These are phyloP conservation scores for Paradisaea rubra DNA, from an alignment of 2,113 vertebrate genomes.

Conservation along the genomic window DNA sequence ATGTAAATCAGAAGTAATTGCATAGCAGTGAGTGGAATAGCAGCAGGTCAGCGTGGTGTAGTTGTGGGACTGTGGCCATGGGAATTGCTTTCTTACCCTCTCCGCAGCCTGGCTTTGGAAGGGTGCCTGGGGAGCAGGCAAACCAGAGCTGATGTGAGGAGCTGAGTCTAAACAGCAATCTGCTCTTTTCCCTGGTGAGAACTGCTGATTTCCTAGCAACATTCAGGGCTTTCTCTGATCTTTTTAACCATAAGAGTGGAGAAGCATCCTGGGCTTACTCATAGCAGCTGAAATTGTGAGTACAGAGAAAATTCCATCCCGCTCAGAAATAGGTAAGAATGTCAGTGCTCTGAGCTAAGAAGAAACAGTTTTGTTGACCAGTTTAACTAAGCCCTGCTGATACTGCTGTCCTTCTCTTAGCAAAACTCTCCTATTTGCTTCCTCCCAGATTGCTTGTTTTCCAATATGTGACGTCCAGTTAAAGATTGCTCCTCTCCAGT, in stretches of 20 bases:
- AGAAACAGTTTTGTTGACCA: not conserved
- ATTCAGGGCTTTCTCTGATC: not conserved
- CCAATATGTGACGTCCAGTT: not conserved
- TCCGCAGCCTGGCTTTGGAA: not conserved
- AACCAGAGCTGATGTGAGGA: not conserved
- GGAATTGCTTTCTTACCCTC: not conserved
- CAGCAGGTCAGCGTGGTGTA: not conserved
- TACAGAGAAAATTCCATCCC: not conserved
- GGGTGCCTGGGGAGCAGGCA: not conserved
- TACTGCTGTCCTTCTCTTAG: not conserved
- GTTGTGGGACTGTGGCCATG: not conserved
- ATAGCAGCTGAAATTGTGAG: not conserved
- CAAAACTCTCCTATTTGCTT: not conserved
- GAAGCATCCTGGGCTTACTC: not conserved
- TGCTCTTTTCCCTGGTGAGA: not conserved
- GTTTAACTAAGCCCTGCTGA: not conserved
- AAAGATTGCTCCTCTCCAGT: not conserved
- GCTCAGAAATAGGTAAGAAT: not conserved
- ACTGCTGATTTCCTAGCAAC: constrained; percentile 43
- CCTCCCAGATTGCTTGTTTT: not conserved
- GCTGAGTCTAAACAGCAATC: not conserved
- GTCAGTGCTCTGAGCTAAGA: not conserved
- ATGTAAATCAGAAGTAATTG: constrained; percentile 30
- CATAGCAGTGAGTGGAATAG: not conserved
- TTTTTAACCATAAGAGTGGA: not conserved